Evolutionary conservation across 2,888 invertebrate species (phyloP).

Genomic region (Leptinotarsa haldemani): DNA sequence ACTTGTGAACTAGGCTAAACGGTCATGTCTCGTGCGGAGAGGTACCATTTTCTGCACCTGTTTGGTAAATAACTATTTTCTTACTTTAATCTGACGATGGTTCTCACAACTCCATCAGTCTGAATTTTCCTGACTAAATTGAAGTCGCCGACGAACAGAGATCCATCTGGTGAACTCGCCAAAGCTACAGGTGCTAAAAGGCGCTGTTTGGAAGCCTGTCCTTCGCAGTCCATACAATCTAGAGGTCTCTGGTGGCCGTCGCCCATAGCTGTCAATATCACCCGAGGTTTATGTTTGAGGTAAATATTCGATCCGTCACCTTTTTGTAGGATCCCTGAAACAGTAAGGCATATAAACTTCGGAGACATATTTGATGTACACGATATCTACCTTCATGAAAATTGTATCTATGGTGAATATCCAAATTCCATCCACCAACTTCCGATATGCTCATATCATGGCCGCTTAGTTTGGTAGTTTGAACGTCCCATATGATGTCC

Average conservation of each 20-base stretch:
- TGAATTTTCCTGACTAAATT: slow-evolving; percentile 90
- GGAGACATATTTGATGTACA: background rate
- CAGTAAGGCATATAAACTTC: slow-evolving; percentile 1
- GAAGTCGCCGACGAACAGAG: slow-evolving; percentile 95
- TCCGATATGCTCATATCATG: slow-evolving; percentile 97
- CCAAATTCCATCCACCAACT: slow-evolving; percentile 97
- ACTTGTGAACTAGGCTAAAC: too few species aligned
- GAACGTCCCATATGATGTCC: slow-evolving; percentile 94
- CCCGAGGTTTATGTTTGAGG: slow-evolving; percentile 90
- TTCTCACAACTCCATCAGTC: slow-evolving; percentile 85
- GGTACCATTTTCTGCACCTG: too few species aligned
- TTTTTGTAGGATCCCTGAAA: slow-evolving; percentile 90
- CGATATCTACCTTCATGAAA: slow-evolving; percentile 86
- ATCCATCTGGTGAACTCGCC: slow-evolving; percentile 91
- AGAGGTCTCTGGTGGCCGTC: slow-evolving; percentile 90
- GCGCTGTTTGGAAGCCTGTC: slow-evolving; percentile 81
- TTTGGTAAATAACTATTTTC: slow-evolving; percentile 56
- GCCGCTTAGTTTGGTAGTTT: slow-evolving; percentile 93
- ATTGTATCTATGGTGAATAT: slow-evolving; percentile 97
- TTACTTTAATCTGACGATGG: slow-evolving; percentile 85
- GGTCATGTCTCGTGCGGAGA: too few species aligned
- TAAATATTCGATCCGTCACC: slow-evolving; percentile 97
- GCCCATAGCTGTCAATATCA: slow-evolving; percentile 91
- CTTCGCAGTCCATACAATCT: slow-evolving; percentile 85
- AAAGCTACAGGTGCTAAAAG: slow-evolving; percentile 93